Base-by-base conservation (phyloP, 2,797 vertebrate genomes). In the Eurystomus glaucurus region DNA sequence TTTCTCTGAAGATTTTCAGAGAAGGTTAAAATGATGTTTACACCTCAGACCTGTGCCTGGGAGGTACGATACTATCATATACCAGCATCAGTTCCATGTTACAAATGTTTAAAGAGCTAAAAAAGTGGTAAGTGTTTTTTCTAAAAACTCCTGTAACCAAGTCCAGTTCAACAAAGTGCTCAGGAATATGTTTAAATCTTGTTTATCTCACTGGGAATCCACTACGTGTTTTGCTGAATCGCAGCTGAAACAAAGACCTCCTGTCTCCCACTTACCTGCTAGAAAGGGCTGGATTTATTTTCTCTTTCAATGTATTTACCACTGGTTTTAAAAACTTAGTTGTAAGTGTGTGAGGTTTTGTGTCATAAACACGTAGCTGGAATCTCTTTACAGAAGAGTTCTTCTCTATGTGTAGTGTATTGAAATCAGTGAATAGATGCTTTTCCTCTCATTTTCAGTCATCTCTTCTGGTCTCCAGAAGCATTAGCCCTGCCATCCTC, bases 61-160 rank as follows among this genome's bases (percentile, higher is more conserved):
- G 50, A 80, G 45, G 26, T 22, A 31, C 0, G 3, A 39, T 28
- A 5, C 17, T 15, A 11, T 28, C 31, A 17, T n/a, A 1, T 41
- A 48, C 23, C 43, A 58, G 23, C 23, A 60, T 48, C 37, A 5
- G 19, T 54, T 66, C 81, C 21, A 7, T 2, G 6, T 31, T 45
- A 74, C 18, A 31, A 35, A 31, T 33, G 31, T 50, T 80, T 60
- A 50, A 50, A 51, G 54, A 68, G 69, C 41, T 58, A 64, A 85
- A 78, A 37, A 50, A 48, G 50, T 6, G 31, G 29, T 26, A 54
- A 76, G 10, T 11, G 45, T 37, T 80, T 86, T 75, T 62, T 52
- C 46, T 58, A 51, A 89, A 58, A 58, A 4, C 39, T 76, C 26
- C 55, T 33, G 20, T 55, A 31, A 76, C 17, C 12, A 76, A 68